Base-by-base conservation (phyloP, 2,797 vertebrate genomes). In the Sebastiscus tertius region DNA sequence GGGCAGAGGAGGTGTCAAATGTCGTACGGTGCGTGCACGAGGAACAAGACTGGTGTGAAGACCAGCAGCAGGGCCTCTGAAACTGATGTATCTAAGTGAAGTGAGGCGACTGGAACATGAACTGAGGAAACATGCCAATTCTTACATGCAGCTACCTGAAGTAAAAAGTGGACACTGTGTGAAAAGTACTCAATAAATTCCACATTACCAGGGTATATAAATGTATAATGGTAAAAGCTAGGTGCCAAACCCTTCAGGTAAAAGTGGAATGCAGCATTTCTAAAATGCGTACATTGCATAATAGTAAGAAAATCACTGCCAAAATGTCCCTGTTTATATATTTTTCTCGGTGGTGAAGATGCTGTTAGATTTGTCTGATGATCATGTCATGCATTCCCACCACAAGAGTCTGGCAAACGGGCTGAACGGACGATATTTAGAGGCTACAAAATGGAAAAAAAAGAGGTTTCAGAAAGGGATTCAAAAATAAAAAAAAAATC, bases 1-100 rank as follows among this genome's bases (percentile, higher is more conserved):
- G 85, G 81, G 87, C 81, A 86, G 83, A 89, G 68, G 87, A 62
- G 79, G 62, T 54, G 82, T 91, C 74, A 92, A 83, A 88, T 8
- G 72, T 11, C 59, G 46, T 70, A 62, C 11, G 34, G 55, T 22
- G 62, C 68, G 46, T 75, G 64, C 59, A 74, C n/a, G 72, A 87
- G 74, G 79, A 86, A 36, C 20, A 55, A 34, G 27, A 64, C 20
- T 59, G 62, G 49, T 29, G 49, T 67, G 52, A 69, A 55, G 24
- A 71, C 22, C 55, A 74, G 71, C 66, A 77, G 74, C 77, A 29
- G 2, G 31, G 39, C 39, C 39, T 73, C 81, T 73, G 58, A 73
- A 59, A 77, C 0, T 24, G 58, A 82, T 63, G 12, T 22, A 59
- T 22, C 11, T 66, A 56, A 39, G 29, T 66, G 34, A 33, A 58